These are phyloP conservation scores for Tanypteryx hageni DNA, from an alignment of 2,888 invertebrate genomes.

Conservation along the genomic window DNA sequence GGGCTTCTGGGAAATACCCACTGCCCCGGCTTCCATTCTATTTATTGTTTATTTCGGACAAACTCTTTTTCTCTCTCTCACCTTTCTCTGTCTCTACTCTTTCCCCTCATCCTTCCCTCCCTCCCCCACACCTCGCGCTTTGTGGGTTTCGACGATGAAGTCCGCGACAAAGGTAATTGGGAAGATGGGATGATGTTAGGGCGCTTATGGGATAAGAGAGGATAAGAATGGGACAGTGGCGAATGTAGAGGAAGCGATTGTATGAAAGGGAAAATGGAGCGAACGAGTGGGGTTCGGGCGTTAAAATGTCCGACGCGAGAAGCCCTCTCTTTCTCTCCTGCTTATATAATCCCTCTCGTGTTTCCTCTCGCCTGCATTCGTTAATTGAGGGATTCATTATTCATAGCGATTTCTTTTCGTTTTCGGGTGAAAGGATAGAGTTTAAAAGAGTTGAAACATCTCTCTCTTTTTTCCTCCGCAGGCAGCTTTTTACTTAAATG, in stretches of 20 bases:
- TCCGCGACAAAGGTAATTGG: slow-evolving; percentile 9
- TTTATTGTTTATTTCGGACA: slow-evolving; percentile 42
- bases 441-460: neutral
- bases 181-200: neutral
- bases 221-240: slow-evolving; percentile 4
- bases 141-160: neutral
- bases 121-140: neutral
- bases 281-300: neutral
- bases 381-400: slow-evolving; percentile 51
- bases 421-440: slow-evolving; percentile 36
- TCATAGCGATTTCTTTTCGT: slow-evolving; percentile 47
- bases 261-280: neutral
- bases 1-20: slow-evolving; percentile 33
- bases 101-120: neutral
- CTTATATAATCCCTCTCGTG: neutral
- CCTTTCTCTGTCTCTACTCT: neutral
- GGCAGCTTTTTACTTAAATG: too few species aligned
- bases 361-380: neutral
- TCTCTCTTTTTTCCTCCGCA: too few species aligned
- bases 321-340: neutral
- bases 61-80: neutral
- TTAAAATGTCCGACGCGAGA: neutral
- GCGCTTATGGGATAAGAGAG: slow-evolving; percentile 10
- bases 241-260: neutral
- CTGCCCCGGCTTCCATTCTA: slow-evolving; percentile 26